Conservation (phyloP, 2,113 vertebrate genomes). For the Speoplatyrhinus poulsoni region DNA sequence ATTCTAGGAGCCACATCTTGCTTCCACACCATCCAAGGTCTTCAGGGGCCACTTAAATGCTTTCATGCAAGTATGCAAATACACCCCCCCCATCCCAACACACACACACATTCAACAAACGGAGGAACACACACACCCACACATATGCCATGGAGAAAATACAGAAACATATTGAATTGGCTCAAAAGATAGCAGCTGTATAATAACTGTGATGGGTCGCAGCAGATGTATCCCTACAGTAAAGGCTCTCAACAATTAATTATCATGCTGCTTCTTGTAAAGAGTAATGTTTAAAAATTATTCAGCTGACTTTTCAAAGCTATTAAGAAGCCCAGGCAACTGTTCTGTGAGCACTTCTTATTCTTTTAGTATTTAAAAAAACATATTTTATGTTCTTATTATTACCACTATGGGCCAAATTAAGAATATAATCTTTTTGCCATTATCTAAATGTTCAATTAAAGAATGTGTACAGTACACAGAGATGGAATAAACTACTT, state of each 20-base stretch:
- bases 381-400: constrained; percentile 50
- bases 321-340: constrained; percentile 57
- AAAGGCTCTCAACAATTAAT: constrained; percentile 80
- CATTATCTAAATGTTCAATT: not conserved
- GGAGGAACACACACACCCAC: not conserved
- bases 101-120: not conserved
- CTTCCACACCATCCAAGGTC: too few relatives aligned
- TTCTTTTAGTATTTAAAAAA: constrained; percentile 14
- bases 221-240: constrained; percentile 71
- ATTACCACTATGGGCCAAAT: constrained; percentile 53
- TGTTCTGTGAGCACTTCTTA: constrained; percentile 61
- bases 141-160: not conserved
- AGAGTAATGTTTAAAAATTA: constrained; percentile 76
- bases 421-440: constrained; percentile 39
- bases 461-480: too few relatives aligned
- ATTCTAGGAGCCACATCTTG: not conserved
- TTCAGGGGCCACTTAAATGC: too few relatives aligned
- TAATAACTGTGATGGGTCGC: constrained; percentile 77
- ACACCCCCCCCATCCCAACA: too few relatives aligned
- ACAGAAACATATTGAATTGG: constrained; percentile 65
- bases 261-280: constrained; percentile 74
- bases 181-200: constrained; percentile 81
- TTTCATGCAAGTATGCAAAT: too few relatives aligned
- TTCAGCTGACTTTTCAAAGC: constrained; percentile 67
- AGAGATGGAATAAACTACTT: too few relatives aligned